Conservation (phyloP, 2,888 invertebrate genomes). For the Macroteleia sp. region DNA sequence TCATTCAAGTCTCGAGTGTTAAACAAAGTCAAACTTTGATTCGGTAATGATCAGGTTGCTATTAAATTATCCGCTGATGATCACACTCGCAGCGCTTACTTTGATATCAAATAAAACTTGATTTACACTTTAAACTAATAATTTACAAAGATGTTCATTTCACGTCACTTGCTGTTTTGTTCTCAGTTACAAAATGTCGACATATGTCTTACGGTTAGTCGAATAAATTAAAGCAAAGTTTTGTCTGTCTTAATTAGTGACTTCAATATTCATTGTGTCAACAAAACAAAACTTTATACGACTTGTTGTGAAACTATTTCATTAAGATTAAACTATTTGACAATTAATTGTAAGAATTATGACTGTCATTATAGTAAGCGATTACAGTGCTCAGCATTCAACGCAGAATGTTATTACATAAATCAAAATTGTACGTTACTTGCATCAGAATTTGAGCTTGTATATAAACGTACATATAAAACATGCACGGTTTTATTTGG, state of each 20-base stretch:
- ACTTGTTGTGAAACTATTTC: no score
- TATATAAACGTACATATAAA: constrained; percentile 19
- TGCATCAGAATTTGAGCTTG: constrained; percentile 2
- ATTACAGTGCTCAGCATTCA: no score
- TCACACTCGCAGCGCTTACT: constrained; percentile 9
- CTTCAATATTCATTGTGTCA: no score
- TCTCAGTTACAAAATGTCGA: no score
- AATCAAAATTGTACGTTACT: constrained; percentile 47
- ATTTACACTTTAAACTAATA: constrained; percentile 15
- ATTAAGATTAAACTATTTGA: no score
- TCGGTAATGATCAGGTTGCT: constrained; percentile 27
- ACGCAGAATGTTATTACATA: constrained; percentile 10
- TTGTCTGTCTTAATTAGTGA: no score
- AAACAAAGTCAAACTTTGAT: constrained; percentile 48
- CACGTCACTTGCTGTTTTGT: constrained; percentile 25
- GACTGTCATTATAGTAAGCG: constrained; percentile 41
- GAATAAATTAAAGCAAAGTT: no score
- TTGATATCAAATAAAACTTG: constrained; percentile 33
- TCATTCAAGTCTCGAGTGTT: constrained; percentile 31
- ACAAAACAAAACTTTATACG: no score
- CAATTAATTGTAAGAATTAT: constrained; percentile 26
- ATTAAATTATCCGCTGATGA: constrained; percentile 32
- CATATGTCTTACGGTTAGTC: no score
- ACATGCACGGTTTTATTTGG: constrained; percentile 24
- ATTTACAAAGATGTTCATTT: no score